Percentiles rank a stretch among this genome's conserved stretches.
phyloP scores from a whole-genome alignment of 2,797 vertebrate genomes.

The Macropus fuliginosus region DNA sequence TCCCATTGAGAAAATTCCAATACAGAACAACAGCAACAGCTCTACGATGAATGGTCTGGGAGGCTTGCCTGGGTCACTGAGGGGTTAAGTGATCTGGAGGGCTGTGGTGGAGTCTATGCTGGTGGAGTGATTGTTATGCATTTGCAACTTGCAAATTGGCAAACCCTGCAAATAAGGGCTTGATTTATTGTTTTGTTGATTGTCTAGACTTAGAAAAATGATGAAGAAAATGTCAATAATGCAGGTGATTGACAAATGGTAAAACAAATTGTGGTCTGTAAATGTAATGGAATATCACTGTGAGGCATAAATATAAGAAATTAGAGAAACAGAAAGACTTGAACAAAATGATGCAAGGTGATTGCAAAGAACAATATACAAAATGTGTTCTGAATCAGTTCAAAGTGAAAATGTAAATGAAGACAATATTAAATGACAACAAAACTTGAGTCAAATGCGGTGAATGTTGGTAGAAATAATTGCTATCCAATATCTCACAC shows the following conservation, averaged over 20 bases:
- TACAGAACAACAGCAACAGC: background rate
- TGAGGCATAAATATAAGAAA: background rate
- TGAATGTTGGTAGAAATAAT: background rate
- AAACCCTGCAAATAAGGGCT: background rate
- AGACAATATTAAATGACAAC: background rate
- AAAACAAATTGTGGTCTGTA: background rate
- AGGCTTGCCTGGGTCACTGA: background rate
- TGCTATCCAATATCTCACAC: background rate
- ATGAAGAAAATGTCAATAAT: background rate
- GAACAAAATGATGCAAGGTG: background rate
- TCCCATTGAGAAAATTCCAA: background rate
- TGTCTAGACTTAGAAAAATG: background rate
- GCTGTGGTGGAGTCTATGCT: background rate
- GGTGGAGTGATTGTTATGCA: background rate
- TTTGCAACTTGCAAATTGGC: background rate
- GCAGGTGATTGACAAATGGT: background rate
- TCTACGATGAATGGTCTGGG: background rate
- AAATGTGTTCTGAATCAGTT: background rate
- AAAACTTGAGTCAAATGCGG: background rate
- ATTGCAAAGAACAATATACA: background rate
- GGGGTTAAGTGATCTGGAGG: background rate
- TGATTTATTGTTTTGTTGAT: background rate
- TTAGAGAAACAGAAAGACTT: background rate
- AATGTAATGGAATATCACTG: background rate
- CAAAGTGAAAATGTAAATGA: background rate